Percentiles rank a stretch among this genome's conserved stretches.
Conservation (phyloP, 2,888 invertebrate species). For the Trichacis sp. region DNA sequence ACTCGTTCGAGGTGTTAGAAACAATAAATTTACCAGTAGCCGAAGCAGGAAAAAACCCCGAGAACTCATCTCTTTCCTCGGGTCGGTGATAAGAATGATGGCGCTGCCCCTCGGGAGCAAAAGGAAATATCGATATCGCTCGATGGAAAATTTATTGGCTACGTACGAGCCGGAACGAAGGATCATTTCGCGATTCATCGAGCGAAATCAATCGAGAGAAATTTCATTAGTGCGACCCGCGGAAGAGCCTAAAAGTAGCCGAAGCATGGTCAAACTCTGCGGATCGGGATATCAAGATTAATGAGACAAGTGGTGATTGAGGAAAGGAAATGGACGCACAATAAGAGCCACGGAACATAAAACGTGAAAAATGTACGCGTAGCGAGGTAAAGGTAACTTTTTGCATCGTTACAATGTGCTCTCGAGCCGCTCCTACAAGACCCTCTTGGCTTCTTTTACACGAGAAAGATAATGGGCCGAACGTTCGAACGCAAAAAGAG, state of each 20-base stretch:
- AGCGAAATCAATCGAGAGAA: constrained; percentile 1
- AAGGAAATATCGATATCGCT: constrained; percentile 2
- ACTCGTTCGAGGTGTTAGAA: not conserved
- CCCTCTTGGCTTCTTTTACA: not conserved
- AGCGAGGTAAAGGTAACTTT: not conserved
- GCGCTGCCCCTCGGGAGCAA: not conserved
- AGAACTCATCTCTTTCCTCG: not conserved
- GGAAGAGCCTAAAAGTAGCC: not conserved
- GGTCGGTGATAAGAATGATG: constrained; percentile 1
- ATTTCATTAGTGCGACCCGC: not conserved
- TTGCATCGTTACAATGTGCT: constrained; percentile 6
- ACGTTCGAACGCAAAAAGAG: not conserved
- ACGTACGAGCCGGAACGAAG: not conserved
- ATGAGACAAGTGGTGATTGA: constrained; percentile 6
- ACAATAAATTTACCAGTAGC: not conserved
- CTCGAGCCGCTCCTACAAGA: constrained; percentile 3
- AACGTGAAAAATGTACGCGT: not conserved
- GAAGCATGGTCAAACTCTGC: not conserved
- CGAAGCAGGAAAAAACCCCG: not conserved
- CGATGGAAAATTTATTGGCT: not conserved
- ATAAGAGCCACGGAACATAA: constrained; percentile 1
- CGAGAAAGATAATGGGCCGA: constrained; percentile 7
- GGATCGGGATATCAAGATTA: constrained; percentile 1
- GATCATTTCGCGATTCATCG: not conserved
- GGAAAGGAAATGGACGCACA: constrained; percentile 9